Base-by-base conservation (phyloP, 2,113 vertebrate genomes). In the Peromyscus californicus region DNA sequence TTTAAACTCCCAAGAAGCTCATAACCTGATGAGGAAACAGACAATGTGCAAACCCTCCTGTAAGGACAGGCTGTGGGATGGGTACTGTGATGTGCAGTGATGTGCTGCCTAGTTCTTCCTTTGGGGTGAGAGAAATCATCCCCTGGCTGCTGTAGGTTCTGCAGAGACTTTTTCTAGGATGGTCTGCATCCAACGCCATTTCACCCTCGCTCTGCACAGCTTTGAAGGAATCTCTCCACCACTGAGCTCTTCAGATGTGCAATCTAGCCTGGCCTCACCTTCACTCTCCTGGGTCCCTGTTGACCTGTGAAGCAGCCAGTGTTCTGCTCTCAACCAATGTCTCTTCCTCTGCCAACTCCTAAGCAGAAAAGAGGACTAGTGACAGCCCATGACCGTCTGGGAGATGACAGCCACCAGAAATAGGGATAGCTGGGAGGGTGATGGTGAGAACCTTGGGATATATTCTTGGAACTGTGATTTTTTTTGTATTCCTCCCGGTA, bases 391-490 rank as follows among this genome's bases (percentile, higher is more conserved):
- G n/a, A 59, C 36, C 29, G 42, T 61, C 92, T 67, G 45, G 74
- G 74, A 87, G 45, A 26, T 80, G 70, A 92, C 26, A 90, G 24
- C 39, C 39, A 80, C 31, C 42, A 93, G 45, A 92, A 91, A 80
- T 17, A 69, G 57, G 42, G n/a, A 8, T 48, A 67, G 17, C 39
- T 57, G 31, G 51, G 48, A 45, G 22, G 22, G 22, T 29, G 76
- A 87, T 39, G 70, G 65, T 1, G 17, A 1, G 39, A 86, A 65
- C 83, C 12, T 54, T 70, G 24, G 33, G 89, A 85, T 67, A 26
- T 51, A 45, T 85, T 91, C 45, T 54, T 45, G 19, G 31, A n/a
- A 51, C 39, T 92, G 74, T 69, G 61, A 57, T n/a, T 51, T 51
- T 51, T 88, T 93, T 74, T 33, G 22, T 86, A 59, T 70, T 51